Percentiles rank a stretch among this genome's conserved stretches.
Evolutionary conservation across 2,113 vertebrate genomes (phyloP).

Genomic region (Setophaga kirtlandii): DNA sequence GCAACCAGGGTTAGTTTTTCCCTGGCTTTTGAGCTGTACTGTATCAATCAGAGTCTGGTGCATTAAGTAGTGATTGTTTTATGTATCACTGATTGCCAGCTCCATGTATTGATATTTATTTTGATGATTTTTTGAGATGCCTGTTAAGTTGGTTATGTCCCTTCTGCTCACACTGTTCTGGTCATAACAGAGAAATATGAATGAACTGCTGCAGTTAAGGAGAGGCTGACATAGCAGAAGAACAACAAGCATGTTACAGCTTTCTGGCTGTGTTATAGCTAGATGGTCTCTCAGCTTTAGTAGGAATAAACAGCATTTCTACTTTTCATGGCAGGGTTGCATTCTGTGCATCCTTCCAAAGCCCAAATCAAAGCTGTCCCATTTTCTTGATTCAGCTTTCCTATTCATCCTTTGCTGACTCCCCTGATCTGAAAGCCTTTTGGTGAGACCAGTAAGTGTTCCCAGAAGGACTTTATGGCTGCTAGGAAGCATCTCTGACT

Average conservation of each 20-base stretch:
- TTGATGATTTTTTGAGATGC: not conserved
- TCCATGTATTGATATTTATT: not conserved
- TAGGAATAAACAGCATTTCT: not conserved
- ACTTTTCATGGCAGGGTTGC: not conserved
- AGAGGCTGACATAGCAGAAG: not conserved
- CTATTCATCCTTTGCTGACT: not conserved
- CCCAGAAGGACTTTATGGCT: not conserved
- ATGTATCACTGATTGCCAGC: not conserved
- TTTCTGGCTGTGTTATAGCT: not conserved
- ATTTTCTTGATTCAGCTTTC: not conserved
- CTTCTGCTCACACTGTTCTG: constrained; percentile 14
- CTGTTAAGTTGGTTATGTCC: not conserved
- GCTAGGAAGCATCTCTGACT: not conserved
- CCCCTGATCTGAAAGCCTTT: not conserved
- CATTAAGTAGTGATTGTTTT: not conserved
- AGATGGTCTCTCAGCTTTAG: not conserved
- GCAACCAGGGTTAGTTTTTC: not conserved
- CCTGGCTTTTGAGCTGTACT: not conserved
- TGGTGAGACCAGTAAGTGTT: not conserved
- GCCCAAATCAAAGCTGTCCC: not conserved
- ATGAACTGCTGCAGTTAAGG: not conserved
- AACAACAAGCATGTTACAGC: not conserved
- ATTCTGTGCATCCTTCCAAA: not conserved
- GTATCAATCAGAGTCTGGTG: not conserved
- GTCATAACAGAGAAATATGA: not conserved